Evolutionary conservation across 2,113 vertebrate genomes (phyloP), one percentile per base, ranked within the genome.

Genomic region (Polypterus senegalus): DNA sequence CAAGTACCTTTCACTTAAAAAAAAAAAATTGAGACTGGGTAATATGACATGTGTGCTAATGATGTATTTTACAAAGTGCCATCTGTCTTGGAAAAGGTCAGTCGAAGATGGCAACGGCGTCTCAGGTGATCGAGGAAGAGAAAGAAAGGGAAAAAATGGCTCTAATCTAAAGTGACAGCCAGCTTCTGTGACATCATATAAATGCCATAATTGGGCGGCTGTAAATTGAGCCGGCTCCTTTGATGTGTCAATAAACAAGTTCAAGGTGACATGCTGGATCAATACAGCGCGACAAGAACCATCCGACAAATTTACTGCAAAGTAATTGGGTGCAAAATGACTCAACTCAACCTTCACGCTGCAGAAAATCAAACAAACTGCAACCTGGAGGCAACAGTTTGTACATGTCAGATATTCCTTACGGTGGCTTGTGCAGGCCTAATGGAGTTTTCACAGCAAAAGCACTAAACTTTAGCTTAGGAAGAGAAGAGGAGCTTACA

Each of bases 211-310:
- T 97, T 94, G 92, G 93, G 90, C 89, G 84, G 86, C 89, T 76
- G 90, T 93, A 93, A 92, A 93, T 94, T 83, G 93, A 90, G 83
- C 77, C 70, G 86, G 77, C 82, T 83, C 86, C 84, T 89, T 91
- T 92, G 89, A 92, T 92, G 92, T 95, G 93, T 98, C 95, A 95
- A 97, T 97, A 97, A 92, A 82, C 86, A 94, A 92, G 94, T 96
- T 98, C 94, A 97, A 98, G 95, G 94, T 97, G 94, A 98, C 92
- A 89, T 76, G 75, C 80, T 67, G 83, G 93, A 97, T 97, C 95
- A 85, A 98, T 98, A 97, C 87, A 0, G 73, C 83, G 78, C 88
- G 92, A 97, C 94, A 94, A 90, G 88, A 94, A 86, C 88, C 93
- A 94, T 95, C 92, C 89, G 83, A 89, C 91, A 92, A 89, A 97